Evolutionary conservation across 2,888 invertebrate genomes (phyloP).

Genomic region (Melinaea menophilus): DNA sequence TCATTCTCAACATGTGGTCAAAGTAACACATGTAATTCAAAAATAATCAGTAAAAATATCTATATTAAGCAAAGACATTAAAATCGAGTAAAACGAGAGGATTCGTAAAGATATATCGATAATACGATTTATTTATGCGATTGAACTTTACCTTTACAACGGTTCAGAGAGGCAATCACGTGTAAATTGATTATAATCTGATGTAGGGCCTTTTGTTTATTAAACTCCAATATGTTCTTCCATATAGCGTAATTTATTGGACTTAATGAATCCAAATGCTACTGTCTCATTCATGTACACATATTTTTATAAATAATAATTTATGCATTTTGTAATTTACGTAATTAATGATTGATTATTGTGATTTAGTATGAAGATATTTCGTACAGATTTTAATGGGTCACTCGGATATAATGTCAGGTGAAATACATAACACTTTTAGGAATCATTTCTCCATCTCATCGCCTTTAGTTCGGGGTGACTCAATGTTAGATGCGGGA

Average conservation of each 20-base stretch:
- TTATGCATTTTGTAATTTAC: no score
- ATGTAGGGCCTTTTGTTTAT: not conserved
- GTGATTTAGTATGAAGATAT: not conserved
- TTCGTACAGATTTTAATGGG: constrained; percentile 86
- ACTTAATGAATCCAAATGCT: no score
- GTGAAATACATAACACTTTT: constrained; percentile 55
- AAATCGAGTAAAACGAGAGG: not conserved
- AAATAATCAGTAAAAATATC: not conserved
- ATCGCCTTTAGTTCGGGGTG: no score
- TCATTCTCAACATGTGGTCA: constrained; percentile 89
- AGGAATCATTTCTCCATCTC: no score
- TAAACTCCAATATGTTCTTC: not conserved
- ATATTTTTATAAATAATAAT: no score
- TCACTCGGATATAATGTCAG: constrained; percentile 91
- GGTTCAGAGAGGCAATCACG: not conserved
- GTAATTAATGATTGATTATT: no score
- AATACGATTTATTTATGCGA: not conserved
- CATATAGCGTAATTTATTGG: no score
- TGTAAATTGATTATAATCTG: not conserved
- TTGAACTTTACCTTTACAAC: no score
- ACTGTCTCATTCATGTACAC: no score
- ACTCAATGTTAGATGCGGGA: no score
- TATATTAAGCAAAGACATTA: not conserved
- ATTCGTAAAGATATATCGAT: not conserved
- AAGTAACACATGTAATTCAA: constrained; percentile 88